Evolutionary conservation across 2,888 invertebrate genomes (phyloP).

Genomic region (Pandemis cinnamomeana): DNA sequence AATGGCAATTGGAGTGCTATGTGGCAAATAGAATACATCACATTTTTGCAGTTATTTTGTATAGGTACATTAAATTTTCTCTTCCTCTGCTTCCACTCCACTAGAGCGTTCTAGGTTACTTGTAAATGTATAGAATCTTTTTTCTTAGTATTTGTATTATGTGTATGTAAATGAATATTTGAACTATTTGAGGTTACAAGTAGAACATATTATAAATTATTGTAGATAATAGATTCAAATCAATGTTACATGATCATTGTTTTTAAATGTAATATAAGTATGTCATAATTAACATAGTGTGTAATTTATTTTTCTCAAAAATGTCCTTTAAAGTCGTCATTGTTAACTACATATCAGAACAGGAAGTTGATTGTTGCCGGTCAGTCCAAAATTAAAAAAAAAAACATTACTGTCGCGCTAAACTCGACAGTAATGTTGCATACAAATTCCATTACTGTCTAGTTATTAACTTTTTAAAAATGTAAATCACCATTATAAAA

Average conservation of each 20-base stretch:
- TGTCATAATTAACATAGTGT: not conserved
- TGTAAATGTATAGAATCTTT: conserved; percentile 13
- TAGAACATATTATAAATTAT: conserved; percentile 23
- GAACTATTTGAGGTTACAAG: conserved; percentile 7
- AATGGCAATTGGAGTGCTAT: conserved; percentile 88
- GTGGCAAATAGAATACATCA: conserved; percentile 68
- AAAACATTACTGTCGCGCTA: too few species aligned
- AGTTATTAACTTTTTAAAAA: too few species aligned
- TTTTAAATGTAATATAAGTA: conserved; percentile 29
- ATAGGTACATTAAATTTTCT: conserved; percentile 2
- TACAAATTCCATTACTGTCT: too few species aligned
- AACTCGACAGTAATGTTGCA: too few species aligned
- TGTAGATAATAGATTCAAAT: conserved; percentile 21
- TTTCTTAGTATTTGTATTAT: not conserved
- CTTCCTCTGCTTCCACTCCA: conserved; percentile 22
- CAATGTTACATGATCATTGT: not conserved
- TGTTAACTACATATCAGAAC: too few species aligned
- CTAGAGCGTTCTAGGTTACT: not conserved
- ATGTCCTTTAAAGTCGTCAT: too few species aligned
- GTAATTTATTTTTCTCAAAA: not conserved
- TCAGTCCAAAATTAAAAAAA: too few species aligned
- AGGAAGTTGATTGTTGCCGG: too few species aligned
- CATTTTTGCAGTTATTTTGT: conserved; percentile 7
- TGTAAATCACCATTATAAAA: too few species aligned
- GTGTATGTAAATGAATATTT: not conserved